A percentile compares a stretch with the other conserved stretches of the same genome.
Conservation (phyloP, 2,797 vertebrate species). For the Enteromius argenteus region DNA sequence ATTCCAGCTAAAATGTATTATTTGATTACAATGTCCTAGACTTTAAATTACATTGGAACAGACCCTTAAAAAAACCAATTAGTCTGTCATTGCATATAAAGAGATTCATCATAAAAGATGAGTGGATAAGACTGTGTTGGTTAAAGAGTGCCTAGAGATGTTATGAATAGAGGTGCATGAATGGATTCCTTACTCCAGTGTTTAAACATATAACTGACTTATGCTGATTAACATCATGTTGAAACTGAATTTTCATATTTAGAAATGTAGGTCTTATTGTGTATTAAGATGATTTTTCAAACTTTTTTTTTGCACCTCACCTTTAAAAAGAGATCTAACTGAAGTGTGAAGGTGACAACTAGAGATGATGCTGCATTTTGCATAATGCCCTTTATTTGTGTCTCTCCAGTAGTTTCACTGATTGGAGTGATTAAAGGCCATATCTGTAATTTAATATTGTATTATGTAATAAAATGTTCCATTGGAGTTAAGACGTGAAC, state of each 20-base stretch:
- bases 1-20: neutral
- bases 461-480: conserved; percentile 53
- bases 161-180: neutral
- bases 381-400: neutral
- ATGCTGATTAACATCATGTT: neutral
- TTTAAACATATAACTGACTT: neutral
- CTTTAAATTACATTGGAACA: neutral
- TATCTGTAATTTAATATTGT: conserved; percentile 55
- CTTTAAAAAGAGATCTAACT: neutral
- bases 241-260: neutral
- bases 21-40: neutral
- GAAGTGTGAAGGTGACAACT: neutral
- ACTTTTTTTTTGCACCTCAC: neutral
- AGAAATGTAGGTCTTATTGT: neutral
- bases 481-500: conserved; percentile 44
- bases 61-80: neutral
- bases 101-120: conserved; percentile 17
- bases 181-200: neutral
- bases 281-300: neutral
- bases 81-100: conserved; percentile 29
- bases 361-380: neutral
- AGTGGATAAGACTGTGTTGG: neutral
- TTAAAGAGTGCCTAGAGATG: neutral
- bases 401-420: conserved; percentile 28
- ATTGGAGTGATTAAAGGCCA: conserved; percentile 38